phyloP scores from a whole-genome alignment of 1,140 invertebrate species.

The Neelides sp. region DNA sequence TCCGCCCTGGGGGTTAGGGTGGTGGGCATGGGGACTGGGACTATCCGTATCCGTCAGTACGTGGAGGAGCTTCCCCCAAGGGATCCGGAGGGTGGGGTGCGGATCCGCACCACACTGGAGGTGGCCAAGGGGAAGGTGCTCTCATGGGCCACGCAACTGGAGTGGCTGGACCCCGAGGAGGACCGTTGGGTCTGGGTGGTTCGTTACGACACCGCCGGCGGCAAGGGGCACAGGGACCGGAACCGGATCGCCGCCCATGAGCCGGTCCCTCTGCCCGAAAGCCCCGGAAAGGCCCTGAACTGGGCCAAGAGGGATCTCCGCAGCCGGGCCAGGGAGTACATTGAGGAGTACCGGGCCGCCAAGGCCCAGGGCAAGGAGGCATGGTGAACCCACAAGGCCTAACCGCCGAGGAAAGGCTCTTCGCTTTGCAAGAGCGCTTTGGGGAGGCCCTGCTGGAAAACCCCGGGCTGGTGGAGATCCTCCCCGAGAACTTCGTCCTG shows the following conservation, averaged over 20 bases:
- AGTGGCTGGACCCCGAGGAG: not conserved
- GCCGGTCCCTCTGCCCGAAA: not conserved
- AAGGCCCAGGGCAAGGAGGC: not conserved
- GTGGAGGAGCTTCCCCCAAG: not conserved
- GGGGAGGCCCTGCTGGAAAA: not conserved
- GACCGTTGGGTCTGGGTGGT: not conserved
- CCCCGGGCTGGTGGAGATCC: not conserved
- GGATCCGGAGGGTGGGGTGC: not conserved
- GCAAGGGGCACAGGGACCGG: not conserved
- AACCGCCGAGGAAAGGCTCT: not conserved
- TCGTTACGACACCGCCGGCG: not conserved
- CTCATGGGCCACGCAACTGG: not conserved
- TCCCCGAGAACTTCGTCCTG: not conserved
- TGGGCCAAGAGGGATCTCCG: not conserved
- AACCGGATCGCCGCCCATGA: not conserved
- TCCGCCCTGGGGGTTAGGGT: not conserved
- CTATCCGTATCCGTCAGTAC: not conserved
- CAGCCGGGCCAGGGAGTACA: not conserved
- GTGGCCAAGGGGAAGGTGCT: not conserved
- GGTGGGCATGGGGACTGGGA: not conserved
- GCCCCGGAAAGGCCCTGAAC: not conserved
- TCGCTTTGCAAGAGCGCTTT: not conserved
- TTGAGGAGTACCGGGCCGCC: not conserved
- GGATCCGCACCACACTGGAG: not conserved
- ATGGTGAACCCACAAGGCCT: not conserved